Percentiles rank a stretch among this genome's conserved stretches.
These are phyloP conservation scores for Holacanthella duospinosa DNA, from an alignment of 2,888 invertebrate genomes.

Conservation along the genomic window DNA sequence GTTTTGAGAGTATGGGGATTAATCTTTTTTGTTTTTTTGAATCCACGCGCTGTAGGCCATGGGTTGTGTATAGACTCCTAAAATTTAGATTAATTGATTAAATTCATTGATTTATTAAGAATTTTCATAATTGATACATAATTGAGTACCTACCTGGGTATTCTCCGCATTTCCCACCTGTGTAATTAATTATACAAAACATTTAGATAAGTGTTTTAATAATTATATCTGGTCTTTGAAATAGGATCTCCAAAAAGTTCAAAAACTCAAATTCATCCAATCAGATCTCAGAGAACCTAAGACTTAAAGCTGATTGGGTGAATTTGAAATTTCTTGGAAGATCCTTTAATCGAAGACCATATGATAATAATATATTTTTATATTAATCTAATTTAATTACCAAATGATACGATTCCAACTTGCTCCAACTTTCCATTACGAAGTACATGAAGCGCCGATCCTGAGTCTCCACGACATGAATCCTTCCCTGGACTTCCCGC, in stretches of 20 bases:
- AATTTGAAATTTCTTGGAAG: too few species aligned
- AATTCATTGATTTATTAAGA: too few species aligned
- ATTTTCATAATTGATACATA: too few species aligned
- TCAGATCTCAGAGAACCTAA: too few species aligned
- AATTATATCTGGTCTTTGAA: too few species aligned
- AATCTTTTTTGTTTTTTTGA: slow-evolving; percentile 3
- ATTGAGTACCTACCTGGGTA: background rate
- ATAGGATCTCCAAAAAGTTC: too few species aligned
- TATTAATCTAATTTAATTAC: too few species aligned
- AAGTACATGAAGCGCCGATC: background rate
- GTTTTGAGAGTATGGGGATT: too few species aligned
- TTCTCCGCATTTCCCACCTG: slow-evolving; percentile 8
- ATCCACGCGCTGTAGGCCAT: slow-evolving; percentile 3
- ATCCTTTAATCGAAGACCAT: background rate
- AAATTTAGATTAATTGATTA: background rate
- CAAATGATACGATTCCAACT: background rate
- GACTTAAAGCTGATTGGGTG: too few species aligned
- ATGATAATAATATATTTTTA: too few species aligned
- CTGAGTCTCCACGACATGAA: slow-evolving; percentile 57
- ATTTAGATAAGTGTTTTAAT: too few species aligned
- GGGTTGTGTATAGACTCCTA: slow-evolving; percentile 4
- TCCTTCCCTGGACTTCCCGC: slow-evolving; percentile 73
- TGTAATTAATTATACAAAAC: background rate
- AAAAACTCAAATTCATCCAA: too few species aligned
- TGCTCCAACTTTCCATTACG: background rate